Conservation (phyloP, 1,140 invertebrate species). For the Drosophila parabipectinata region DNA sequence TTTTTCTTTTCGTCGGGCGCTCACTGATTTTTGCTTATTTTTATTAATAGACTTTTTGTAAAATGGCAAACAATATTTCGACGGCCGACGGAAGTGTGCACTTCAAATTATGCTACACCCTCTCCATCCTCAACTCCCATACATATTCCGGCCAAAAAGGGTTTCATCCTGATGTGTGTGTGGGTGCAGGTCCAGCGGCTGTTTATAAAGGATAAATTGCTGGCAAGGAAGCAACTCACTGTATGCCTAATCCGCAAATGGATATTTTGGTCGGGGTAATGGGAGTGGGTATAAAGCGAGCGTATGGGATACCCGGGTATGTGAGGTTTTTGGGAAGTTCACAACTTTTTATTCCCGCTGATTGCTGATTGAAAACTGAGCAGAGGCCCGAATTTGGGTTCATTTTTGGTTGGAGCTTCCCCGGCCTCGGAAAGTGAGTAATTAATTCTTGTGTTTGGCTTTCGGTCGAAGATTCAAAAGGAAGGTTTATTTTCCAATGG, state of each 20-base stretch:
- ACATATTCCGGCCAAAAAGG: slow-evolving; percentile 17
- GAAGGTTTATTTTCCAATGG: slow-evolving; percentile 22
- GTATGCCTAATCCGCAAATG: slow-evolving; percentile 79
- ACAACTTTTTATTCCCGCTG: slow-evolving; percentile 43
- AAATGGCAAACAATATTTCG: slow-evolving; percentile 73
- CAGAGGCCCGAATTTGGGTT: slow-evolving; percentile 18
- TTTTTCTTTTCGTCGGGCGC: slow-evolving; percentile 27
- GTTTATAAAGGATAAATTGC: slow-evolving; percentile 77
- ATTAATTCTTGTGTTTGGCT: slow-evolving; percentile 46
- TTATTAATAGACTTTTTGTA: slow-evolving; percentile 77
- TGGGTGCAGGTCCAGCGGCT: slow-evolving; percentile 59
- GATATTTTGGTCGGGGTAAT: slow-evolving; percentile 63
- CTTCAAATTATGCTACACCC: slow-evolving; percentile 73
- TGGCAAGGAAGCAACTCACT: slow-evolving; percentile 55
- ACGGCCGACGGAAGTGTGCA: slow-evolving; percentile 56
- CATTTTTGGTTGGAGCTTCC: slow-evolving; percentile 24
- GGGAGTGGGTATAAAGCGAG: not conserved
- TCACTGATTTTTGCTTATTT: slow-evolving; percentile 64
- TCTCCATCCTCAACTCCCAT: slow-evolving; percentile 4
- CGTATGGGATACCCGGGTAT: slow-evolving; percentile 2
- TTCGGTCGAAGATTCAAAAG: slow-evolving; percentile 17
- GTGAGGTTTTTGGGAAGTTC: slow-evolving; percentile 16
- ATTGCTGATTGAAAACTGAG: slow-evolving; percentile 46
- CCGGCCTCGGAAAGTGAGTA: slow-evolving; percentile 32
- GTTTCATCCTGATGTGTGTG: slow-evolving; percentile 16